Base-by-base conservation (phyloP, 2,797 vertebrate species). In the Huso huso region DNA sequence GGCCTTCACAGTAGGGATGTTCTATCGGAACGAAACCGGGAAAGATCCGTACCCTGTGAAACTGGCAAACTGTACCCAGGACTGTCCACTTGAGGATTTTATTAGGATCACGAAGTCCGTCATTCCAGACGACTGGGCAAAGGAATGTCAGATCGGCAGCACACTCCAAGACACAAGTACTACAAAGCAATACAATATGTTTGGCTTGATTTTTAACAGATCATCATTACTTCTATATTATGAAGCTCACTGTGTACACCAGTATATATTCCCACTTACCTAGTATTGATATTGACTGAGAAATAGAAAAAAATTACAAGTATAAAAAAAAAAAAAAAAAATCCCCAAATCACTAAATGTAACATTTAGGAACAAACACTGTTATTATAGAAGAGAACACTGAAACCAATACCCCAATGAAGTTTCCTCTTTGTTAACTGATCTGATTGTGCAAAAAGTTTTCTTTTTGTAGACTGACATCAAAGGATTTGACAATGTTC, bases 1-100 rank as follows among this genome's bases (percentile, higher is more conserved):
- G 72, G 89, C 90, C 8, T 84, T 87, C 64, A 89, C 92, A 0
- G 93, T 99, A 70, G 90, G 90, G 18, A 92, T 98, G 93, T 95
- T 93, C 70, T 98, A 91, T 76, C 88, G 89, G 49, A 98, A 99
- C 0, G 83, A 94, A 72, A 94, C 84, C 69, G 68, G 61, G 0
- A 73, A 69, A 58, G 73, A 74, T 1, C 89, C 91, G 0, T 93
- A 90, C 80, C 83, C 81, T 0, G 49, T 93, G 71, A 79, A 71
- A 67, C 68, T 99, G 72, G 92, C 91, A 0, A 86, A 86, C 72
- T 99, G 96, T 76, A 65, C 83, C 57, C 86, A 84, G 10, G 71
- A 70, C 73, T 99, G 96, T 75, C 88, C 93, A 12, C 81, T 99
- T 4, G 78, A 89, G 1, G 91, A 91, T 10, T 97, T 98, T 73